Evolutionary conservation across 2,113 vertebrate genomes (phyloP).

Genomic region (Perca flavescens): DNA sequence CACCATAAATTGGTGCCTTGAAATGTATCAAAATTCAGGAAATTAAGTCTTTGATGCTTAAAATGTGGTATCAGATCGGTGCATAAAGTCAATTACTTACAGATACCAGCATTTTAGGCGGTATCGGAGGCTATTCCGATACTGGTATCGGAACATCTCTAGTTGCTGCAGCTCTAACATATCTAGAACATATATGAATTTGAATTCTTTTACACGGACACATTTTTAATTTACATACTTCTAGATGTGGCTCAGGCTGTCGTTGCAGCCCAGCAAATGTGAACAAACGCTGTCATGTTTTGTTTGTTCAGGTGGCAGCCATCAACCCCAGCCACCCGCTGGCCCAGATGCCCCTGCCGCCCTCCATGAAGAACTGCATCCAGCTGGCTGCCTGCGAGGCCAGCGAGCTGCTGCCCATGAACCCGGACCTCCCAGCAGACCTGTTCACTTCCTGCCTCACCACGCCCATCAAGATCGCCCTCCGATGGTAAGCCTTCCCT

Average conservation of each 20-base stretch:
- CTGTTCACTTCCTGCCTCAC: conserved; percentile 99
- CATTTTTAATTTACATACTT: not conserved
- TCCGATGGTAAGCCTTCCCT: conserved; percentile 90
- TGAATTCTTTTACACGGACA: not conserved
- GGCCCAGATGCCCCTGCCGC: conserved; percentile 96
- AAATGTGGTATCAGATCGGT: no score
- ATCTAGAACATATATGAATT: not conserved
- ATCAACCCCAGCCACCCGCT: conserved; percentile 98
- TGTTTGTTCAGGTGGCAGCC: conserved; percentile 90
- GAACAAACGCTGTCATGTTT: not conserved
- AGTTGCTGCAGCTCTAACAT: not conserved
- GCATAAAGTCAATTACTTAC: no score
- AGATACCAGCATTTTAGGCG: no score
- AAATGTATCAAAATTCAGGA: no score
- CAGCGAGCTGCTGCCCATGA: conserved; percentile 96
- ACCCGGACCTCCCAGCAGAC: conserved; percentile 96
- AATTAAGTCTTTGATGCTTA: no score
- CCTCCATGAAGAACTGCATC: conserved; percentile 99
- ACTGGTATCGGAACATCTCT: no score
- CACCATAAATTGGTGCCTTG: no score
- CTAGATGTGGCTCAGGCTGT: not conserved
- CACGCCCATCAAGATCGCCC: conserved; percentile 97
- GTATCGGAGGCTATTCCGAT: no score
- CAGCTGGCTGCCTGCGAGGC: conserved; percentile 98
- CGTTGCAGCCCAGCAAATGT: not conserved